Evolutionary conservation across 1,140 invertebrate species (phyloP).

Genomic region (Centruroides sculpturatus): DNA sequence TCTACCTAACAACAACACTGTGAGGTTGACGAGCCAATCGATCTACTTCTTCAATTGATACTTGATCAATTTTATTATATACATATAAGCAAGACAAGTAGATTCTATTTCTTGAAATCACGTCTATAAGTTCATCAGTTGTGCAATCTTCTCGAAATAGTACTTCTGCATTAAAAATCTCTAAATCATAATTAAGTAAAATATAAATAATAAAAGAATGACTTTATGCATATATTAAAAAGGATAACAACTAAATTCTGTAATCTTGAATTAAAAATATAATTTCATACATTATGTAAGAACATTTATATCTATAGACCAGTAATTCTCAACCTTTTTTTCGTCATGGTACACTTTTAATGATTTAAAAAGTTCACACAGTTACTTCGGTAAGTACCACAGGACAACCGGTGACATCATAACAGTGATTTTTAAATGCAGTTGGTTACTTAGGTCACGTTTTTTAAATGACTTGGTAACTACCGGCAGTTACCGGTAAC

Average conservation of each 20-base stretch:
- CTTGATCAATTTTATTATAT: constrained; percentile 97
- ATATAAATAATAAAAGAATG: neutral
- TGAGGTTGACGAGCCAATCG: constrained; percentile 76
- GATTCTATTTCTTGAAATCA: constrained; percentile 93
- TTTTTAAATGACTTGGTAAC: too few species aligned
- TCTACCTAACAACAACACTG: constrained; percentile 85
- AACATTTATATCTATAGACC: too few species aligned
- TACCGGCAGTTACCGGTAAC: too few species aligned
- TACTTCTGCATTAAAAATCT: constrained; percentile 31
- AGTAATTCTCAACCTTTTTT: too few species aligned
- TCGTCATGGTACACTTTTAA: too few species aligned
- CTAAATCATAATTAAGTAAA: constrained; percentile 10
- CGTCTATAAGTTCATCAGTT: constrained; percentile 95
- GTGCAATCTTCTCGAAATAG: constrained; percentile 92
- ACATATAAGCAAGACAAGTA: constrained; percentile 96
- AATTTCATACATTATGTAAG: too few species aligned
- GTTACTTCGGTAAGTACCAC: too few species aligned
- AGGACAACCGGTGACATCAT: too few species aligned
- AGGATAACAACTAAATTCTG: too few species aligned
- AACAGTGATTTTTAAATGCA: too few species aligned
- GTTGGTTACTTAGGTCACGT: too few species aligned
- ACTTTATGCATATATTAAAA: neutral
- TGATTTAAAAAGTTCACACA: too few species aligned
- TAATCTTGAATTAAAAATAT: neutral
- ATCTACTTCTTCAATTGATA: constrained; percentile 97